Conservation (phyloP, 2,888 invertebrate species). For the Torymus aiolomorphi region DNA sequence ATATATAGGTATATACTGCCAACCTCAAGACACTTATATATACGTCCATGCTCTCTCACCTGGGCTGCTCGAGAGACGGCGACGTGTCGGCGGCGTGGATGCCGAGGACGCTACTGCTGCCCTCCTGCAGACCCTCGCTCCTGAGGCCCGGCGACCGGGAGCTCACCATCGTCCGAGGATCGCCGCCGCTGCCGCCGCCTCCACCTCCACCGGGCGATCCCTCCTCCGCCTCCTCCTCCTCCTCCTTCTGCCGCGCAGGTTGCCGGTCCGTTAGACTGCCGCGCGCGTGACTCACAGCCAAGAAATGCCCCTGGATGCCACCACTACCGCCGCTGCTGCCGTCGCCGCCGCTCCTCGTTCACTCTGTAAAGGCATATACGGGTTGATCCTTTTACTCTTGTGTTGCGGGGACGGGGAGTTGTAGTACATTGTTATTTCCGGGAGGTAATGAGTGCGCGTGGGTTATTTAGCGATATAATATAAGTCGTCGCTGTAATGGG, state of each 20-base stretch:
- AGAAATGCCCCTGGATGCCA: constrained; percentile 46
- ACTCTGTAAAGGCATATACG: background rate
- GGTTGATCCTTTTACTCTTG: constrained; percentile 8
- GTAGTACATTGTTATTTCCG: no score
- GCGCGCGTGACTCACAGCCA: constrained; percentile 54
- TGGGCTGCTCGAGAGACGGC: constrained; percentile 38
- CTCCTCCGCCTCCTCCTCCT: constrained; percentile 11
- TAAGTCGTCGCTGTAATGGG: no score
- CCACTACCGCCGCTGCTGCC: background rate
- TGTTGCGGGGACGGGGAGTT: no score
- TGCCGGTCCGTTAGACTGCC: constrained; percentile 49
- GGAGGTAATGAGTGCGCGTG: no score
- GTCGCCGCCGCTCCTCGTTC: background rate
- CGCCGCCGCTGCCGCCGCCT: constrained; percentile 11
- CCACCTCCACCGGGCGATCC: background rate
- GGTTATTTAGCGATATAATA: no score
- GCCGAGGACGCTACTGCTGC: constrained; percentile 50
- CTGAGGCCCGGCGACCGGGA: constrained; percentile 67
- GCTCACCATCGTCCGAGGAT: constrained; percentile 70
- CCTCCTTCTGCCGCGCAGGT: constrained; percentile 32
- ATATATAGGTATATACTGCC: no score
- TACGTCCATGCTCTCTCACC: background rate
- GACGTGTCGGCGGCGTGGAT: constrained; percentile 46
- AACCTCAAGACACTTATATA: no score
- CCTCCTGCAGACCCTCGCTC: constrained; percentile 56